Percentiles rank a stretch among this genome's conserved stretches.
Evolutionary conservation across 2,797 vertebrate genomes (phyloP).

Genomic region (Neoniphon sammara): DNA sequence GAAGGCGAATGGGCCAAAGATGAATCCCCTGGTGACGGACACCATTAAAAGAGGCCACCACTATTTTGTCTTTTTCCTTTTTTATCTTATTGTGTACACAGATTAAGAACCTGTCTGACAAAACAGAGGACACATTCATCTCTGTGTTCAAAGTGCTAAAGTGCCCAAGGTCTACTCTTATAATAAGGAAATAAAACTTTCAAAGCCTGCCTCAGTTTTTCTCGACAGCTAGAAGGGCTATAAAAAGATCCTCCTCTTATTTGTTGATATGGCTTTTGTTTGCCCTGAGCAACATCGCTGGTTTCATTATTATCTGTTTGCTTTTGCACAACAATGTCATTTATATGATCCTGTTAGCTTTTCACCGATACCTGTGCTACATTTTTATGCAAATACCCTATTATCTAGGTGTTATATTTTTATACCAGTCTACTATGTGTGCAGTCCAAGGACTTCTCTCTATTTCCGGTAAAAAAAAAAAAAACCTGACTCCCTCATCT

Average conservation of each 20-base stretch:
- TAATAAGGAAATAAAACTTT: slow-evolving; percentile 28
- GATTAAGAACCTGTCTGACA: background rate
- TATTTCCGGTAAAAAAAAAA: background rate
- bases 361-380: background rate
- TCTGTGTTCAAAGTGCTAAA: slow-evolving; percentile 31
- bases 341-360: background rate
- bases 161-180: slow-evolving; percentile 17
- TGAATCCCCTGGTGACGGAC: too few species aligned
- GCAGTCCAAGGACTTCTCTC: background rate
- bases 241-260: slow-evolving; percentile 4
- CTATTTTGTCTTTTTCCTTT: too few species aligned
- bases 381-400: slow-evolving; percentile 12
- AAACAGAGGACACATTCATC: slow-evolving; percentile 40
- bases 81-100: background rate
- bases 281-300: background rate
- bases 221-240: background rate
- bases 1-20: too few species aligned
- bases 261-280: slow-evolving; percentile 12
- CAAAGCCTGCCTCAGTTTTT: slow-evolving; percentile 20
- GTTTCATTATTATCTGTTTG: slow-evolving; percentile 10
- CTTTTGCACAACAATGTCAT: background rate
- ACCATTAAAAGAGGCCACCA: too few species aligned
- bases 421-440: background rate
- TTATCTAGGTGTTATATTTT: background rate
- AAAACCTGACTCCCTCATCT: background rate